Base-by-base conservation (phyloP, 2,888 invertebrate species). In the Pristionchus fissidentatus region DNA sequence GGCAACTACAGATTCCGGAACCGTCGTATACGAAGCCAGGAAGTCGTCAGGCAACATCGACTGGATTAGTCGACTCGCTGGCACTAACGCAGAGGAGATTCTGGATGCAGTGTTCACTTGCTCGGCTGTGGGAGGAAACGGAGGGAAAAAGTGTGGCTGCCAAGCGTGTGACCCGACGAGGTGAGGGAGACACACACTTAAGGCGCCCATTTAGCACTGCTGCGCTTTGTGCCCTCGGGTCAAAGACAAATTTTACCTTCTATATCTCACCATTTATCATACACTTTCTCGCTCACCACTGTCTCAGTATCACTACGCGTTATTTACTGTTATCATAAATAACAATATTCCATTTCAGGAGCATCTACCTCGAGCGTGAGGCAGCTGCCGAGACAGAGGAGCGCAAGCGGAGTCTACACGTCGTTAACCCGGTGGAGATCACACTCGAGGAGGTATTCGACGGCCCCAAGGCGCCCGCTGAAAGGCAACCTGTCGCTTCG, bases 361-460 rank as follows among this genome's bases (percentile, higher is more conserved):
- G 62, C 8, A 62, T 81, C 60, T 81, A 62, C 46, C n/a, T 81
- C 8, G 73, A 83, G 22, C 8, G 55, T 26, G 83, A 73, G 19
- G 32, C 81, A 22, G 55, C 70, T n/a, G n/a, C 41, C 15, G 73
- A 32, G 19, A 29, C 57, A 38, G 83, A 83, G 52, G 83, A 83
- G 26, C 22, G 83, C 13, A 83, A 73, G 15, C 19, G 73, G 15
- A 83, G 83, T 83, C 52, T 83, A 4, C 70, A 73, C 29, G 29
- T 83, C 19, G 83, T 83, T 5, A 43, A 83, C 52, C 70, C 70
- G 7, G 70, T 70, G 2, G 73, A 73, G 3, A 83, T 83, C 55
- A 70, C 83, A 10, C 41, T 83, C 35, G 83, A 83, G 22, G 70
- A 83, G 38, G 57, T 79, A 0, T 79, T 79, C 79, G 79, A 79